Conservation (phyloP, 2,888 invertebrate genomes). For the Ophion costatus region DNA sequence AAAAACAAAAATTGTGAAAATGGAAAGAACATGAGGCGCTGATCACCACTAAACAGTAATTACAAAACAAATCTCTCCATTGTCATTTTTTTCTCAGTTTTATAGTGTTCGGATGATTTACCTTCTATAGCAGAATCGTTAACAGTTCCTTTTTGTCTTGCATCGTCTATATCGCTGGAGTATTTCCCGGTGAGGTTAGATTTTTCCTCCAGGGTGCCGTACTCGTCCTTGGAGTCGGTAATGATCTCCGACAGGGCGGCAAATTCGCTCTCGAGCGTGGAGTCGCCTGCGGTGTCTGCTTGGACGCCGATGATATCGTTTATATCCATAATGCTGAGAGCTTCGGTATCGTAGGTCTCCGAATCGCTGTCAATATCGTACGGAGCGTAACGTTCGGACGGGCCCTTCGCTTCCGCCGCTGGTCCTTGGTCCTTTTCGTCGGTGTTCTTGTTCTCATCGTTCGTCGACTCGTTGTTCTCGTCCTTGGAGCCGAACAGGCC, state of each 20-base stretch:
- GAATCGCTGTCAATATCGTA: constrained; percentile 77
- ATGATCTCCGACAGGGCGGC: constrained; percentile 80
- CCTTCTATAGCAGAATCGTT: constrained; percentile 28
- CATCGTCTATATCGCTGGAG: neutral
- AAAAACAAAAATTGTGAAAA: too few relatives aligned
- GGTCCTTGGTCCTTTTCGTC: constrained; percentile 52
- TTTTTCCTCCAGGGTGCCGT: constrained; percentile 20
- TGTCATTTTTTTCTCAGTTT: neutral
- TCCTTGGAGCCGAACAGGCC: constrained; percentile 79
- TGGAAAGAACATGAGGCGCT: too few relatives aligned
- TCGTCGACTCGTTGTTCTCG: constrained; percentile 60
- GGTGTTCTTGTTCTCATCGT: constrained; percentile 34
- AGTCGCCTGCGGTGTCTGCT: constrained; percentile 74
- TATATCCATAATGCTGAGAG: constrained; percentile 79
- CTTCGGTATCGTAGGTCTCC: constrained; percentile 77
- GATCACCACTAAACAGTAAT: neutral
- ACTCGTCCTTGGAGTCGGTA: constrained; percentile 72
- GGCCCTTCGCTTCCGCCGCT: neutral
- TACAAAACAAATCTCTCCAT: neutral
- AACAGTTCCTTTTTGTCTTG: neutral
- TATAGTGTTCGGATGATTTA: neutral
- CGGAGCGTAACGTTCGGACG: constrained; percentile 72
- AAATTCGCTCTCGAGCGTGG: constrained; percentile 80
- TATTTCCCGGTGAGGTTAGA: neutral
- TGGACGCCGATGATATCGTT: constrained; percentile 78